A percentile compares a stretch with the other conserved stretches of the same genome.
phyloP scores from a whole-genome alignment of 2,113 vertebrate genomes.

The Datnioides undecimradiatus region DNA sequence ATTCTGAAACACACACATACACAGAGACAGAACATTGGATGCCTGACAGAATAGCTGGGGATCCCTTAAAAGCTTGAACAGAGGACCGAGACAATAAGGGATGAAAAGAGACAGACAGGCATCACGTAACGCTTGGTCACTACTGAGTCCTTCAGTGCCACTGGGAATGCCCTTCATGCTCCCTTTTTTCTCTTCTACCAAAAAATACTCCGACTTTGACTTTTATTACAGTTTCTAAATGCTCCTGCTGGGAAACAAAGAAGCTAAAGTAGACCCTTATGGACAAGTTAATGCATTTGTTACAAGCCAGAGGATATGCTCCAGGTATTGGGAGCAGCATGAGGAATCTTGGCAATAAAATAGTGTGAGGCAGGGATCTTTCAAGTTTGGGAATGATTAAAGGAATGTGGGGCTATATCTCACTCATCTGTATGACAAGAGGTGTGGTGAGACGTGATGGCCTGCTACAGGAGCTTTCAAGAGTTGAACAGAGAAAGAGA shows the following conservation, averaged over 20 bases:
- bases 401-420: slow-evolving; percentile 41
- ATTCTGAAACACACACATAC: not conserved
- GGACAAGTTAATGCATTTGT: slow-evolving; percentile 38
- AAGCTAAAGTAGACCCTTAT: slow-evolving; percentile 37
- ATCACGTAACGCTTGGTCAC: slow-evolving; percentile 34
- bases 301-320: slow-evolving; percentile 28
- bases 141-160: slow-evolving; percentile 20
- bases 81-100: slow-evolving; percentile 18
- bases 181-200: slow-evolving; percentile 24
- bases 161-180: slow-evolving; percentile 29
- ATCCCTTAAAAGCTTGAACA: slow-evolving; percentile 11
- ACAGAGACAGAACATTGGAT: not conserved
- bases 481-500: not conserved
- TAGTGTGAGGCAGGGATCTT: not conserved
- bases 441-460: slow-evolving; percentile 27
- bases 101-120: not conserved
- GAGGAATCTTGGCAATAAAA: slow-evolving; percentile 42
- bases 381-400: slow-evolving; percentile 45
- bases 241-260: slow-evolving; percentile 27
- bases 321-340: slow-evolving; percentile 29
- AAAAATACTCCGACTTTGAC: slow-evolving; percentile 30
- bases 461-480: not conserved
- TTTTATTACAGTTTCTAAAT: slow-evolving; percentile 49
- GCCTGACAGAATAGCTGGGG: not conserved
- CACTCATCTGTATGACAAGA: slow-evolving; percentile 35